Conservation (phyloP, 2,113 vertebrate genomes). For the Anser brachyrhynchus region DNA sequence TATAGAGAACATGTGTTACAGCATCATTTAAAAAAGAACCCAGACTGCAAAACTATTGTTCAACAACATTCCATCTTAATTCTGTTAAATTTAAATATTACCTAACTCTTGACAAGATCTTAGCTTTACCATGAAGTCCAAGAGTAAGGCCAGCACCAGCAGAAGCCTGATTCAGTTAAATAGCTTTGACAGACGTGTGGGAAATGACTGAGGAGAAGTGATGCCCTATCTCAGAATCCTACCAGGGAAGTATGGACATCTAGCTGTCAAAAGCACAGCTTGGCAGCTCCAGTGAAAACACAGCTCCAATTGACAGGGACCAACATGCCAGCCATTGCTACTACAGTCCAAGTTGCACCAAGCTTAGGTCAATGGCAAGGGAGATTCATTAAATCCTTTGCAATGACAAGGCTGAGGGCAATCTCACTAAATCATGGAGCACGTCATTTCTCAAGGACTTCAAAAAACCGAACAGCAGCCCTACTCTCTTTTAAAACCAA, state of each 20-base stretch:
- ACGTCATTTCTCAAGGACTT: background rate
- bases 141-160: background rate
- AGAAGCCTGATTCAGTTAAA: background rate
- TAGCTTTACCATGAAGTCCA: background rate
- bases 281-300: background rate
- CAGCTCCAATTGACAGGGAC: background rate
- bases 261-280: background rate
- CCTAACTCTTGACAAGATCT: background rate
- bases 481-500: background rate
- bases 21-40: background rate
- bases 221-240: background rate
- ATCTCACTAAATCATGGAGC: background rate
- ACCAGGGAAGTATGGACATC: rapidly evolving
- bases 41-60: background rate
- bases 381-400: background rate
- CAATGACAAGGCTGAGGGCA: background rate
- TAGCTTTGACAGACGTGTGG: background rate
- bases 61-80: background rate
- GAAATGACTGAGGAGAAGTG: rapidly evolving
- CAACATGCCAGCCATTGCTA: rapidly evolving
- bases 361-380: background rate
- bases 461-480: background rate
- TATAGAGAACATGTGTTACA: background rate
- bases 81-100: background rate
- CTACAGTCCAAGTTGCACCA: rapidly evolving